A percentile compares a stretch with the other conserved stretches of the same genome.
These are phyloP conservation scores for Meghimatium bilineatum DNA, from an alignment of 2,888 invertebrate genomes.

Conservation along the genomic window DNA sequence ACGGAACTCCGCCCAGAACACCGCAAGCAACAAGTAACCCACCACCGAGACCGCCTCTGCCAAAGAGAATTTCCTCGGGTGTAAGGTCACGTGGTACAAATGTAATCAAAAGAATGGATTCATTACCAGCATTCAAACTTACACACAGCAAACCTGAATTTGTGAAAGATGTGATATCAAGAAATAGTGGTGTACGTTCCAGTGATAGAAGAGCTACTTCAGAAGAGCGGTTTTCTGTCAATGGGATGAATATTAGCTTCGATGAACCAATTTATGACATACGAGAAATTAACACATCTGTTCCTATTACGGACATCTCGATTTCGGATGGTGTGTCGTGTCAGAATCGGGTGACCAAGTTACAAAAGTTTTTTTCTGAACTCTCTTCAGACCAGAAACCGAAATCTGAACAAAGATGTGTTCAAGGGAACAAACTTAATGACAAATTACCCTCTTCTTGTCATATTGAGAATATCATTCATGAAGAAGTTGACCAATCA, in stretches of 20 bases:
- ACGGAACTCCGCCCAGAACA: constrained; percentile 38
- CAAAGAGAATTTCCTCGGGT: constrained; percentile 25
- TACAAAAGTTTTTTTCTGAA: not conserved
- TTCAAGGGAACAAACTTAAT: not conserved
- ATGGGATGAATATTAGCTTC: constrained; percentile 67
- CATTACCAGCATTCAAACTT: constrained; percentile 46
- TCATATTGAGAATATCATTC: not conserved
- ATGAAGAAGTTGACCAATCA: not conserved
- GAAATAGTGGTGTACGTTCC: not conserved
- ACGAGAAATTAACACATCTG: constrained; percentile 22
- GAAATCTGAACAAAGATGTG: not conserved
- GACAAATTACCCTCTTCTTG: not conserved
- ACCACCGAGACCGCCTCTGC: constrained; percentile 36
- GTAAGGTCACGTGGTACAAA: constrained; percentile 16
- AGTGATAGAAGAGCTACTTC: constrained; percentile 50
- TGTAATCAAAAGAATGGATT: constrained; percentile 47
- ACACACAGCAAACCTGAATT: constrained; percentile 10
- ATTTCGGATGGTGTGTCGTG: not conserved
- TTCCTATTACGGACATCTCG: not conserved
- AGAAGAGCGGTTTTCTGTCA: constrained; percentile 50
- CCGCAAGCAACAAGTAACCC: constrained; percentile 27
- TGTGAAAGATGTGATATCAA: not conserved
- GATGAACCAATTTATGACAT: constrained; percentile 63
- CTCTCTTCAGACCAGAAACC: not conserved
- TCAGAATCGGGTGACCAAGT: not conserved